Conservation (phyloP, 2,888 invertebrate genomes). For the Zonitis immaculata region DNA sequence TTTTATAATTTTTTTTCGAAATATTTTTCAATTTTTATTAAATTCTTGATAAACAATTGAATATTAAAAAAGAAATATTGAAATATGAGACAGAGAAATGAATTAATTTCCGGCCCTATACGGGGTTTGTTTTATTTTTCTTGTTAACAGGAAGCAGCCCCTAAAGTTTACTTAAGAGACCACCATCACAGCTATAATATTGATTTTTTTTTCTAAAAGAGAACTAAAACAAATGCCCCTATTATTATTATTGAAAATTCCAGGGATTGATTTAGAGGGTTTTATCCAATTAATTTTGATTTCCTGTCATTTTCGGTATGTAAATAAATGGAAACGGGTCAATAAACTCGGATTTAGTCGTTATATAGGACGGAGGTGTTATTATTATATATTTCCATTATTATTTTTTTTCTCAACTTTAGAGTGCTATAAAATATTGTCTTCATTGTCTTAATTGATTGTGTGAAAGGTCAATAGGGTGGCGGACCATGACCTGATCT, state of each 20-base stretch:
- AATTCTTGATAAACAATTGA: neutral
- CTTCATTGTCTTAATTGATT: slow-evolving; percentile 29
- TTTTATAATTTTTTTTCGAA: neutral
- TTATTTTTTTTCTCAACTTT: neutral
- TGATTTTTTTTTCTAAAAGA: neutral
- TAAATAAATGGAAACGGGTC: neutral
- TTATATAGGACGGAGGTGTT: slow-evolving; percentile 7
- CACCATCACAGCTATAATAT: slow-evolving; percentile 7
- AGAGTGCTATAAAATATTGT: neutral
- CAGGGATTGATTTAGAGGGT: neutral
- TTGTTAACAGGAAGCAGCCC: slow-evolving; percentile 10
- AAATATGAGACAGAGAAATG: slow-evolving; percentile 1
- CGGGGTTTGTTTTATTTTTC: neutral
- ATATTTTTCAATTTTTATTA: neutral
- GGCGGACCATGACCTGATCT: slow-evolving; percentile 25
- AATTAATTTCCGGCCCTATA: slow-evolving; percentile 2
- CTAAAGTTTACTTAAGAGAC: slow-evolving; percentile 11
- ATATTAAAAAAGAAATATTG: neutral
- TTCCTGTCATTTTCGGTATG: neutral
- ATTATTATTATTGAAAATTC: neutral
- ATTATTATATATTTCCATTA: no score
- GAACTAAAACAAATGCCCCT: neutral
- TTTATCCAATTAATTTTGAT: neutral
- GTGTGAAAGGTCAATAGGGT: slow-evolving; percentile 37
- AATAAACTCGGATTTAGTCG: neutral